Evolutionary conservation across 2,797 vertebrate genomes (phyloP), one percentile per base, ranked within the genome.

Genomic region (Pseudotriccus pelzelni): DNA sequence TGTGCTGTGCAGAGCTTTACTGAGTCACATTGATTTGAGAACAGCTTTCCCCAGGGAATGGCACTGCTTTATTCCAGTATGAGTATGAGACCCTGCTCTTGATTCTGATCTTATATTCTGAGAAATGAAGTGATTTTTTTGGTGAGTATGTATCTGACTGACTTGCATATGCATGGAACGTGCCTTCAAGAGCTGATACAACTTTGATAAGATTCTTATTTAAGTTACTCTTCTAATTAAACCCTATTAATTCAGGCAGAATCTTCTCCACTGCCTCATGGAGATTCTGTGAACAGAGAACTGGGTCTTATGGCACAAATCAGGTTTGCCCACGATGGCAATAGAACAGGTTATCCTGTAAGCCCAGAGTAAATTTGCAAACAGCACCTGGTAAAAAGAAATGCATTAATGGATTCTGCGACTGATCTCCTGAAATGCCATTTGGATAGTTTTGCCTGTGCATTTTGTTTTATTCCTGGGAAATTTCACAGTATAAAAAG

Each of bases 391-490:
- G 32, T 73, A 89, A 87, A 90, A 93, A 85, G 75, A 89, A 94
- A 79, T 63, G 67, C 56, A 36, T 88, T 73, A 93, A 74, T 34
- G 76, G 72, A 82, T 85, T 76, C 85, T 59, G 39, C 21, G 86
- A 44, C 67, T 89, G 90, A 79, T 82, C 93, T 86, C 90, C 80
- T 56, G 46, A 89, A 95, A 87, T 30, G 86, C 24, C 67, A 93
- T 96, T 95, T 95, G 90, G 94, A 94, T 95, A 73, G 72, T 74
- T 95, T 95, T 95, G 85, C 77, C 77, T 93, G 34, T 37, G 68
- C 41, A 7, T 88, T 92, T 39, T 74, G 37, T 70, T 95, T 95
- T 52, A 67, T 84, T 84, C 63, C 90, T 92, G 93, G 90, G 94
- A 92, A 95, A 79, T 95, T 84, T 84, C 34, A 30, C 60, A 70